Evolutionary conservation across 1,140 invertebrate species (phyloP).

Genomic region (Drosophila virilis): DNA sequence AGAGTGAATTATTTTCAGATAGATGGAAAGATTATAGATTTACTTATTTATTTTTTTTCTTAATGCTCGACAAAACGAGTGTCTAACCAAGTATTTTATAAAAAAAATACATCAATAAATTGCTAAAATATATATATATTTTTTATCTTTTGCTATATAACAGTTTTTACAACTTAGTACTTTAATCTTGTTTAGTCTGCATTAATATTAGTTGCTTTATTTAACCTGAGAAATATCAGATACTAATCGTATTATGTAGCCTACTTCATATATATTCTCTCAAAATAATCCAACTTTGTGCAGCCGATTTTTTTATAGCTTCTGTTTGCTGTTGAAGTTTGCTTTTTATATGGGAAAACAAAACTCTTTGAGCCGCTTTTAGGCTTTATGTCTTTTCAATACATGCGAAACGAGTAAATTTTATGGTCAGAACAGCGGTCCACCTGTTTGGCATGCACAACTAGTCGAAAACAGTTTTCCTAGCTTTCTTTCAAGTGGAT

Average conservation of each 20-base stretch:
- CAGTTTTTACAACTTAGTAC: too few species aligned
- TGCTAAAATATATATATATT: not conserved
- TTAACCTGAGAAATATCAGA: not conserved
- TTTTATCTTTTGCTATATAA: not conserved
- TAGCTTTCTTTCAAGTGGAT: constrained; percentile 11
- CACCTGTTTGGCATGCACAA: constrained; percentile 77
- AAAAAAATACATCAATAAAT: not conserved
- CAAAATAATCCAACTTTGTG: not conserved
- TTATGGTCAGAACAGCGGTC: constrained; percentile 62
- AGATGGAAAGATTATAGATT: too few species aligned
- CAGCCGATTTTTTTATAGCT: constrained; percentile 2
- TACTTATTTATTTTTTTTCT: too few species aligned
- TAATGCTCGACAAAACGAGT: too few species aligned
- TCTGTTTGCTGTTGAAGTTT: constrained; percentile 4
- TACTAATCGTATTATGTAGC: not conserved
- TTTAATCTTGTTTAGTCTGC: too few species aligned
- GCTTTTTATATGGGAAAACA: constrained; percentile 34
- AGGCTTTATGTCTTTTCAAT: constrained; percentile 71
- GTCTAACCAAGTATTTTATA: not conserved
- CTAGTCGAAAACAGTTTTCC: constrained; percentile 41
- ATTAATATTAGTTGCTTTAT: too few species aligned
- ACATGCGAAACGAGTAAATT: constrained; percentile 60
- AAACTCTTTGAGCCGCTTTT: constrained; percentile 48
- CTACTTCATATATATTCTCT: not conserved
- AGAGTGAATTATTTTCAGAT: not conserved